These are phyloP conservation scores for Pocillopora grandis DNA, from an alignment of 92 coral and sea anemone genomes.

Conservation along the genomic window DNA sequence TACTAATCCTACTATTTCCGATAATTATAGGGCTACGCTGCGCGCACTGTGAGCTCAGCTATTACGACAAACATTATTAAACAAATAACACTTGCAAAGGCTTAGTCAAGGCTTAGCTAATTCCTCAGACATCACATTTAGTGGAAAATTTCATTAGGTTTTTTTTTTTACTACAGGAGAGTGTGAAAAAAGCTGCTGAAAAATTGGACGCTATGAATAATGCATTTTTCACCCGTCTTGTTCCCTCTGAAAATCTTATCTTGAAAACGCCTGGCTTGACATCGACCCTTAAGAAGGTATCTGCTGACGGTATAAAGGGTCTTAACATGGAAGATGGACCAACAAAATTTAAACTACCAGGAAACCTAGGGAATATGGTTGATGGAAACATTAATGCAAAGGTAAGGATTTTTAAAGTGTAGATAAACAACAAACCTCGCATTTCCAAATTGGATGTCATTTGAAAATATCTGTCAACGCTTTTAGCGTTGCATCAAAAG, in stretches of 20 bases:
- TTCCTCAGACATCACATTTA: too few relatives aligned
- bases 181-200: not conserved
- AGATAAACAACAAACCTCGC: too few relatives aligned
- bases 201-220: not conserved
- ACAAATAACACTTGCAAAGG: too few relatives aligned
- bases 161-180: not conserved
- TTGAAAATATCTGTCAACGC: too few relatives aligned
- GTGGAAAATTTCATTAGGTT: not conserved
- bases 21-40: too few relatives aligned
- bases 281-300: not conserved
- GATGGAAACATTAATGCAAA: not conserved
- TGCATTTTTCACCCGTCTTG: not conserved
- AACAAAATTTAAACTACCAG: slow-evolving; percentile 12
- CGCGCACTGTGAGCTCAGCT: too few relatives aligned
- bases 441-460: too few relatives aligned
- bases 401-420: not conserved
- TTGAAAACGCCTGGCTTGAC: not conserved
- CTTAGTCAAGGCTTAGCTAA: too few relatives aligned
- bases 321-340: slow-evolving; percentile 18
- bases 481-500: too few relatives aligned
- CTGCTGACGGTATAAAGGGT: slow-evolving; percentile 4
- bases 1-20: too few relatives aligned
- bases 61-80: too few relatives aligned
- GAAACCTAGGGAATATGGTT: slow-evolving; percentile 12
- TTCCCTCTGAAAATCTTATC: not conserved